These are phyloP conservation scores for Istiophorus platypterus DNA, from an alignment of 2,113 vertebrate genomes.

Conservation along the genomic window DNA sequence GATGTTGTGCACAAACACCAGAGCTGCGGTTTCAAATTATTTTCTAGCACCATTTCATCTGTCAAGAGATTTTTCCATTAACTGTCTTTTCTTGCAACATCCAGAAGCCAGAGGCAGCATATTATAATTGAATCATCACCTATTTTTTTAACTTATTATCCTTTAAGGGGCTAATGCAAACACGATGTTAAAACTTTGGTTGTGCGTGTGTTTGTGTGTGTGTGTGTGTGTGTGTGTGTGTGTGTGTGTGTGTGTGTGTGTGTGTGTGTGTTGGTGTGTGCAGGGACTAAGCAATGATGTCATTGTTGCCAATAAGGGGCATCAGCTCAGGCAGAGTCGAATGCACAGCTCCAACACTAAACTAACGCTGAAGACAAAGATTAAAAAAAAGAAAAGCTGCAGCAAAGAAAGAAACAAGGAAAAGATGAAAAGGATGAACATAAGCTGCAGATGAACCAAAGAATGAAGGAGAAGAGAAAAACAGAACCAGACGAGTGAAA, in stretches of 20 bases:
- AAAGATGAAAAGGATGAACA: neutral
- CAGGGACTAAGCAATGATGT: slow-evolving; percentile 63
- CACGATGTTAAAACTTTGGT: neutral
- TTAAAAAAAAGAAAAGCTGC: neutral
- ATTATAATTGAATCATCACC: neutral
- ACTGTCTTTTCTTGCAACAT: neutral
- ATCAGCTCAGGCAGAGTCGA: slow-evolving; percentile 45
- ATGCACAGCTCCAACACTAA: slow-evolving; percentile 11
- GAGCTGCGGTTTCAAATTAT: neutral
- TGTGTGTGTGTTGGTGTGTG: slow-evolving; percentile 27
- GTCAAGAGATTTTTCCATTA: neutral
- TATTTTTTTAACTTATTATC: neutral
- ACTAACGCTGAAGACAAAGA: neutral
- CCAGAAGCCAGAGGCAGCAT: too few relatives aligned
- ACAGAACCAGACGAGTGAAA: neutral
- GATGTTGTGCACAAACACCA: neutral
- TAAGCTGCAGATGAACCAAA: neutral
- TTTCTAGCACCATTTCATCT: neutral
- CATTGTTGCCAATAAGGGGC: slow-evolving; percentile 58
- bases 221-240: slow-evolving; percentile 26
- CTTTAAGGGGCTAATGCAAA: neutral
- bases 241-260: slow-evolving; percentile 1
- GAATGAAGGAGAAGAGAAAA: neutral
- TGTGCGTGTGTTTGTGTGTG: neutral
- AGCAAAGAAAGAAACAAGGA: neutral